Conservation (phyloP, 2,888 invertebrate genomes). For the Ametastegia equiseti region DNA sequence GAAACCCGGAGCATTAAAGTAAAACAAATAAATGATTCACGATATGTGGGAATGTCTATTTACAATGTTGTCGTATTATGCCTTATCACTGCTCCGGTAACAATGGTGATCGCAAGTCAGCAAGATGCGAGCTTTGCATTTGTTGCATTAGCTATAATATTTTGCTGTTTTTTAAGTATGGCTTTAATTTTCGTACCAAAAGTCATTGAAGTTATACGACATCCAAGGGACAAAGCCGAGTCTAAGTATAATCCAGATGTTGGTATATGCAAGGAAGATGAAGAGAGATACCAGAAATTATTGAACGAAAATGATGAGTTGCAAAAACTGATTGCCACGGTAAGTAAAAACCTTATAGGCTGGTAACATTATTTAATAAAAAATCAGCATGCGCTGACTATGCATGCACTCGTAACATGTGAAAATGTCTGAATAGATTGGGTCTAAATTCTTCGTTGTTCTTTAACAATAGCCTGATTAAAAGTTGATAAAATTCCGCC, state of each 20-base stretch:
- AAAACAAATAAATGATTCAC: conserved; percentile 97
- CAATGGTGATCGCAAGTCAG: conserved; percentile 97
- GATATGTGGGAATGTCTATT: conserved; percentile 99
- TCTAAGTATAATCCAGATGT: conserved; percentile 92
- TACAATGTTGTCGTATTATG: conserved; percentile 99
- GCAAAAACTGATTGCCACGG: conserved; percentile 95
- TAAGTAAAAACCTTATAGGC: no score
- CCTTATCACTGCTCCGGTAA: conserved; percentile 98
- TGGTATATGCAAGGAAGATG: conserved; percentile 92
- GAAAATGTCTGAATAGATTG: no score
- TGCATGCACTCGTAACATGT: no score
- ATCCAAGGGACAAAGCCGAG: conserved; percentile 92
- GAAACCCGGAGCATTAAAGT: conserved; percentile 99
- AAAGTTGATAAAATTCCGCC: no score
- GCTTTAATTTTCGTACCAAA: conserved; percentile 99
- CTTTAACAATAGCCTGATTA: no score
- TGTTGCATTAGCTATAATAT: conserved; percentile 96
- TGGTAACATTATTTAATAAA: no score
- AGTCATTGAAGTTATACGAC: conserved; percentile 94
- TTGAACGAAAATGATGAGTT: conserved; percentile 97
- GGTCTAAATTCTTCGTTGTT: no score
- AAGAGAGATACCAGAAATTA: conserved; percentile 95
- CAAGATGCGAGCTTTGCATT: conserved; percentile 99
- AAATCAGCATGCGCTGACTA: no score
- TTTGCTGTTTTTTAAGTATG: conserved; percentile 99